Percentiles rank a stretch among this genome's conserved stretches.
These are phyloP conservation scores for Formica aserva DNA, from an alignment of 2,888 invertebrate species.

Conservation along the genomic window DNA sequence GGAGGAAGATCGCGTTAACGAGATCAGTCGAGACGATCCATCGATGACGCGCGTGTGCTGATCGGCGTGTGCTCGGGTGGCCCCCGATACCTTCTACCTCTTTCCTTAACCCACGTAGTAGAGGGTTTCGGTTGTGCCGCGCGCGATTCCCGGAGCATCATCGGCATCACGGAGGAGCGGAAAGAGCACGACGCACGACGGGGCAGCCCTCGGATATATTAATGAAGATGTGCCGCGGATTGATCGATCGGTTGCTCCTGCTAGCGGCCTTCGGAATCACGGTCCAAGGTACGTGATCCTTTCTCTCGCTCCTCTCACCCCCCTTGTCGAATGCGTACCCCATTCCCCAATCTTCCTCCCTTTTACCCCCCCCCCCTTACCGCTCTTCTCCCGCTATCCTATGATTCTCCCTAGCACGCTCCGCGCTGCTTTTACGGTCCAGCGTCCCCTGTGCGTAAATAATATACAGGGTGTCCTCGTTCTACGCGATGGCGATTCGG, in stretches of 20 bases:
- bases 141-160: conserved; percentile 26
- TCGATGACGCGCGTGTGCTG: conserved; percentile 40
- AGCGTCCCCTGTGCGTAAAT: conserved; percentile 44
- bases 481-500: background rate
- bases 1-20: conserved; percentile 5
- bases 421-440: conserved; percentile 38
- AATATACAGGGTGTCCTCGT: conserved; percentile 44
- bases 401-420: conserved; percentile 1
- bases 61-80: conserved; percentile 48
- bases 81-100: conserved; percentile 53
- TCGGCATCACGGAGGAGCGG: background rate
- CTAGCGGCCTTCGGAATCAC: conserved; percentile 68
- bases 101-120: conserved; percentile 9
- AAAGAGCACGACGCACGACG: conserved; percentile 38
- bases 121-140: conserved; percentile 43
- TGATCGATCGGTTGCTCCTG: conserved; percentile 64
- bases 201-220: conserved; percentile 50
- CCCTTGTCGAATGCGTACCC: background rate
- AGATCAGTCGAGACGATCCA: conserved; percentile 25
- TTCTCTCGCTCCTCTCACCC: background rate
- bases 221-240: conserved; percentile 54
- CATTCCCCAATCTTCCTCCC: background rate
- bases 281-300: conserved; percentile 66
- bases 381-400: too few relatives aligned
- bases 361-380: background rate